Evolutionary conservation across 2,113 vertebrate genomes (phyloP).

Genomic region (Smithornis capensis): DNA sequence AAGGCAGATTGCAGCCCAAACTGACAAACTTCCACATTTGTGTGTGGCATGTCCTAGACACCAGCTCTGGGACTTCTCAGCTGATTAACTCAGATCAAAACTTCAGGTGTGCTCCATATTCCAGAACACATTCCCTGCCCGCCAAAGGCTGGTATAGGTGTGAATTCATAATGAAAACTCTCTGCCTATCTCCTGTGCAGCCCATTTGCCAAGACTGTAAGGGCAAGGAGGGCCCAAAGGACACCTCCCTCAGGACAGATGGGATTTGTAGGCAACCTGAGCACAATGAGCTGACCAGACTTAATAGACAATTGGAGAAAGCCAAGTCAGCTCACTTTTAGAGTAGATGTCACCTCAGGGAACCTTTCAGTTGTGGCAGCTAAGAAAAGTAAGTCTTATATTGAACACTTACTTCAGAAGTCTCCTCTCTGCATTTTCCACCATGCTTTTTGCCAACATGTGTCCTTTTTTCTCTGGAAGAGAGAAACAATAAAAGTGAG

Average conservation of each 20-base stretch:
- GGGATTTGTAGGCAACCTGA: neutral
- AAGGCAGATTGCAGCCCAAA: neutral
- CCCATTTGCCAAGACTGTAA: neutral
- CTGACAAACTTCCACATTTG: neutral
- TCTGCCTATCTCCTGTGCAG: neutral
- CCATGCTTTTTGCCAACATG: neutral
- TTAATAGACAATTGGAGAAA: neutral
- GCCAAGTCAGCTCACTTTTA: neutral
- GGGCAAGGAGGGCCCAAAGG: neutral
- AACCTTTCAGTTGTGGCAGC: neutral
- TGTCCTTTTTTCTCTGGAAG: neutral
- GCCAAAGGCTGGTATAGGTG: neutral
- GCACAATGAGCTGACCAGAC: neutral
- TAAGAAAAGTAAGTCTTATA: neutral
- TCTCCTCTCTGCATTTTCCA: slow-evolving; percentile 5
- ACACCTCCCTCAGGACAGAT: neutral
- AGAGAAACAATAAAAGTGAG: neutral
- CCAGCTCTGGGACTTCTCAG: neutral
- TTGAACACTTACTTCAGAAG: neutral
- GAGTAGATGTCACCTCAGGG: neutral
- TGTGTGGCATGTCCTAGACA: neutral
- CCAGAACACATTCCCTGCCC: neutral
- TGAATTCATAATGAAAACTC: neutral
- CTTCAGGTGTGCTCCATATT: neutral
- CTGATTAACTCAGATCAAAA: neutral